Conservation (phyloP, 1,140 invertebrate species). For the Drosophila hydei region DNA sequence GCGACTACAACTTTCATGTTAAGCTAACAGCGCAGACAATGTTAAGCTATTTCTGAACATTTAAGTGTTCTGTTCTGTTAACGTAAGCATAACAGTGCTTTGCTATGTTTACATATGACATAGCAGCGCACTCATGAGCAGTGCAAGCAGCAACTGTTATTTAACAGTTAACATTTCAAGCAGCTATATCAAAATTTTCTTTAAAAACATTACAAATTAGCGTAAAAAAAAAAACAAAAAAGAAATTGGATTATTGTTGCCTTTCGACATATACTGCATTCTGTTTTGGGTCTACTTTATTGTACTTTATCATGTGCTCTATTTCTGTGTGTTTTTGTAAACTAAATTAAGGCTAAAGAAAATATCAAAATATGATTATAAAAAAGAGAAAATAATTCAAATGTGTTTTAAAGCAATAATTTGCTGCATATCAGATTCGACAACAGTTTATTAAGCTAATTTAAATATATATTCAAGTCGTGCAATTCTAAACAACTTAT, state of each 20-base stretch:
- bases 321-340: conserved; percentile 33
- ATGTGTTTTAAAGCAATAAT: conserved; percentile 64
- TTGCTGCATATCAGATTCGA: conserved; percentile 62
- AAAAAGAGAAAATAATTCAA: conserved; percentile 2
- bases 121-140: not conserved
- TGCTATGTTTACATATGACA: not conserved
- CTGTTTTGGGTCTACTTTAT: conserved; percentile 14
- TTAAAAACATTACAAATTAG: not conserved
- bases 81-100: too few relatives aligned
- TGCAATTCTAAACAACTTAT: conserved; percentile 67
- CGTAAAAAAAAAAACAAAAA: not conserved
- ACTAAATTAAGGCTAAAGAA: conserved; percentile 24
- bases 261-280: conserved; percentile 30
- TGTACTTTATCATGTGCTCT: conserved; percentile 17
- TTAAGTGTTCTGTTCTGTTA: too few relatives aligned
- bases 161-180: not conserved
- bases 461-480: conserved; percentile 34
- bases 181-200: not conserved
- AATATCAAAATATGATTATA: conserved; percentile 14
- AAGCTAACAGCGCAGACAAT: not conserved
- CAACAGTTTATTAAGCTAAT: conserved; percentile 31
- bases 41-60: not conserved
- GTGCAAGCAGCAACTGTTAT: not conserved
- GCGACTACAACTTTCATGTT: not conserved
- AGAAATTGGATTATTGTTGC: not conserved